Evolutionary conservation across 2,888 invertebrate species (phyloP).

Genomic region (Netelia fuscicornis): DNA sequence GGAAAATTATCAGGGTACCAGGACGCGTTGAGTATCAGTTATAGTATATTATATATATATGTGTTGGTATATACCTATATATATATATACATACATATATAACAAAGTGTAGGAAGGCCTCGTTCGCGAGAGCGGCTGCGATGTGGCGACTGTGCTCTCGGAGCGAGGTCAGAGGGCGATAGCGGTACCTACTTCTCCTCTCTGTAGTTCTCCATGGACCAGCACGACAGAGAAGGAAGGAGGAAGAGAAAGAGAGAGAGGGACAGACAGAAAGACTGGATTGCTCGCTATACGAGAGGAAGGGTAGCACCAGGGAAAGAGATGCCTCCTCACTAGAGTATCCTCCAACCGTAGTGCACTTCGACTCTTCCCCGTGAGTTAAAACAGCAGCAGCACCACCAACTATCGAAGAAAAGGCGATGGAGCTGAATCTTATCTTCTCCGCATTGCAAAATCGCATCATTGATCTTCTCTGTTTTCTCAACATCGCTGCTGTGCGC

Average conservation of each 20-base stretch:
- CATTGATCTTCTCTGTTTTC: too few relatives aligned
- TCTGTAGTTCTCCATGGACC: slow-evolving; percentile 72
- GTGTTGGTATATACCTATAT: neutral
- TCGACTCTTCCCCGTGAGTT: slow-evolving; percentile 52
- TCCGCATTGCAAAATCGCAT: slow-evolving; percentile 46
- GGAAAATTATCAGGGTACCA: slow-evolving; percentile 70
- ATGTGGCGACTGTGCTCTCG: slow-evolving; percentile 67
- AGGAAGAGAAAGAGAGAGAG: slow-evolving; percentile 44
- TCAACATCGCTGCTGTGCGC: slow-evolving; percentile 50
- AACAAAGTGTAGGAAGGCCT: slow-evolving; percentile 76
- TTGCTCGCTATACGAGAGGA: slow-evolving; percentile 67
- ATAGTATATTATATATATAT: slow-evolving; percentile 37
- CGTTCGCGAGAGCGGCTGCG: slow-evolving; percentile 75
- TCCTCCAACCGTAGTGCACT: slow-evolving; percentile 57
- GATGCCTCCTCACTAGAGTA: slow-evolving; percentile 48
- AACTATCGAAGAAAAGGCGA: slow-evolving; percentile 8
- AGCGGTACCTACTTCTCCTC: slow-evolving; percentile 83
- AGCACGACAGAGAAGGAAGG: slow-evolving; percentile 23
- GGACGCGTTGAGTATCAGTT: slow-evolving; percentile 53
- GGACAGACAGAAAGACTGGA: slow-evolving; percentile 36
- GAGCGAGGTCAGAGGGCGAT: slow-evolving; percentile 83
- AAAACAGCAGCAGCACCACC: slow-evolving; percentile 39
- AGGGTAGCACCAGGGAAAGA: slow-evolving; percentile 58
- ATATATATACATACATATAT: neutral
- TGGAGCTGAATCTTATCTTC: slow-evolving; percentile 34